Evolutionary conservation across 2,113 vertebrate genomes (phyloP), one percentile per base, ranked within the genome.

Genomic region (Pygoscelis antarcticus): DNA sequence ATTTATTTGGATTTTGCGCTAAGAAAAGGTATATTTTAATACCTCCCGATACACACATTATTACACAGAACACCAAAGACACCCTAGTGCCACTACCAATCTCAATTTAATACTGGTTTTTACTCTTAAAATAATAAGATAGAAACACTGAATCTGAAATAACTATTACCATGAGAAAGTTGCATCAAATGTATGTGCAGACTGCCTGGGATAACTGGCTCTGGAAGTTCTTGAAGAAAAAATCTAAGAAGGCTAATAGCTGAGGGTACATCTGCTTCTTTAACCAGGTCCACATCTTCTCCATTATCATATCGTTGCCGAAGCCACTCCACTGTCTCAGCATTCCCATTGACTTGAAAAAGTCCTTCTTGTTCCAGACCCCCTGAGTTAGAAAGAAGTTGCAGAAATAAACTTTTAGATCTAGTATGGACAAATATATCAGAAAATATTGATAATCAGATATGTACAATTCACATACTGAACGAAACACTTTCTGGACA

Each of bases 201-300:
- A 92, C 98, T 98, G 76, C 98, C 98, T 88, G 99, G 99, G 86
- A 99, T 99, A 96, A 99, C 98, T 18, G 99, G 99, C 97, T 99
- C 99, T 81, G 99, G 99, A 98, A 99, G 99, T 98, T 99, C 99
- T 97, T 99, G 99, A 98, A 99, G 98, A 98, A 99, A 99, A 98
- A 99, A 99, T 94, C 99, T 99, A 96, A 99, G 99, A 97, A 99
- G 98, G 98, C 99, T 99, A 97, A 99, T 99, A 76, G 99, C 99
- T 79, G 99, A 99, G 74, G 99, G 99, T 98, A 99, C 98, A 97
- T 99, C 99, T 69, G 99, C 99, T 97, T 99, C 99, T 97, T 99
- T 99, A 98, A 99, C 99, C 97, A 99, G 98, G 98, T 99, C 99
- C 98, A 99, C 99, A 97, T 99, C 99, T 97, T 99, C 99, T 57